Conservation (phyloP, 2,113 vertebrate species). For the Phrynocephalus versicolor region DNA sequence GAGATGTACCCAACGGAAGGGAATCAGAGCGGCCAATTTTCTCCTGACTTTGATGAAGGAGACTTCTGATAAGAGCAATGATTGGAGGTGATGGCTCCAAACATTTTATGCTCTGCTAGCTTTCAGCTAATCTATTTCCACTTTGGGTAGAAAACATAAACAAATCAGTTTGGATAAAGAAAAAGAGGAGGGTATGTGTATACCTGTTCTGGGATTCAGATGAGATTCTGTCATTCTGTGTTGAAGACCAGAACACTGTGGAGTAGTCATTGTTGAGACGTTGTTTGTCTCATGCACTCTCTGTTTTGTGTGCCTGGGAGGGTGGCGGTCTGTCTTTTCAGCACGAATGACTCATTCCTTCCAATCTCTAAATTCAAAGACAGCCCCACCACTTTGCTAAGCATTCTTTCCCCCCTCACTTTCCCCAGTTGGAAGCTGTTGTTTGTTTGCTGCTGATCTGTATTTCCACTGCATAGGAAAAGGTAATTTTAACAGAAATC, state of each 20-base stretch:
- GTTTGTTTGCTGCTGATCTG: no score
- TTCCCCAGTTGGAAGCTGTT: no score
- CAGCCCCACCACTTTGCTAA: no score
- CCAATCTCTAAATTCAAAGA: no score
- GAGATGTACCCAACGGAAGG: constrained; percentile 49
- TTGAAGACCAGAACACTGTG: neutral
- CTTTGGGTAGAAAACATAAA: constrained; percentile 4
- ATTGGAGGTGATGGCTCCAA: constrained; percentile 30
- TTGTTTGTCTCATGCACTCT: no score
- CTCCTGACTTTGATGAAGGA: constrained; percentile 34
- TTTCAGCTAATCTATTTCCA: constrained; percentile 31
- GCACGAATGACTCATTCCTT: no score
- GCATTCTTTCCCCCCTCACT: no score
- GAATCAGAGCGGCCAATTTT: constrained; percentile 43
- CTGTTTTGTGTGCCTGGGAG: no score
- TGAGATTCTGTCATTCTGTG: fast-evolving
- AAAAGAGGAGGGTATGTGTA: neutral
- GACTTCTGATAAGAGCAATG: constrained; percentile 42
- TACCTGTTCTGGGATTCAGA: neutral
- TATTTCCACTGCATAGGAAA: no score
- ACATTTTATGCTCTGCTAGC: neutral
- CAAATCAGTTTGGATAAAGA: constrained; percentile 22
- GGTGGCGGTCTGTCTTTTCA: no score
- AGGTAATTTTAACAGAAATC: no score
- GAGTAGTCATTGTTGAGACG: no score